phyloP scores from a whole-genome alignment of 2,797 vertebrate species.

The Taenioides sp. region DNA sequence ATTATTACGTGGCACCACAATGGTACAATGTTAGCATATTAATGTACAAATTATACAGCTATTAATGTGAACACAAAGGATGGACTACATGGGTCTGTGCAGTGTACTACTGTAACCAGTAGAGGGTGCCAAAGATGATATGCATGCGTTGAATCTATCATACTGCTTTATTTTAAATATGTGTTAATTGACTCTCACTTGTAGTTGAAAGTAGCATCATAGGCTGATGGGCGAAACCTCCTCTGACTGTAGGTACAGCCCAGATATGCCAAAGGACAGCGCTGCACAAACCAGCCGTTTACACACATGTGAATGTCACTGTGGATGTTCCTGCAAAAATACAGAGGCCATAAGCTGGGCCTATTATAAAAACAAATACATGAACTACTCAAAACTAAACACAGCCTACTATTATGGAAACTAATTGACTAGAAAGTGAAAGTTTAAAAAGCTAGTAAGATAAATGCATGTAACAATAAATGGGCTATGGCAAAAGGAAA shows the following conservation, averaged over 20 bases:
- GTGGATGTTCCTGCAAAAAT: constrained; percentile 82
- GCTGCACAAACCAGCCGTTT: constrained; percentile 88
- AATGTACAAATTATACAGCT: neutral
- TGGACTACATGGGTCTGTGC: neutral
- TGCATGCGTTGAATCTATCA: neutral
- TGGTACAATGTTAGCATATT: neutral
- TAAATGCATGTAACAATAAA: too few relatives aligned
- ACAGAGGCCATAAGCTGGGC: neutral
- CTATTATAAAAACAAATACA: too few relatives aligned
- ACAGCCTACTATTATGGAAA: neutral
- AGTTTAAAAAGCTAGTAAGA: too few relatives aligned
- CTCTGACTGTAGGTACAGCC: constrained; percentile 89
- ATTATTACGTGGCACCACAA: neutral
- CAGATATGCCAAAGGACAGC: constrained; percentile 89
- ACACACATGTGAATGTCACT: constrained; percentile 88
- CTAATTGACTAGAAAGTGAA: neutral
- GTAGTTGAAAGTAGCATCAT: constrained; percentile 43
- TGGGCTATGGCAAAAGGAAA: too few relatives aligned
- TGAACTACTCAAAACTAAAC: too few relatives aligned
- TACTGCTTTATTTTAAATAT: neutral
- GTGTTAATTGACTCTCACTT: constrained; percentile 44
- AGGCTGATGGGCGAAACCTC: constrained; percentile 78
- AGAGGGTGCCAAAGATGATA: neutral
- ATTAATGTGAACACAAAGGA: neutral
- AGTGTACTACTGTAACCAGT: neutral